Evolutionary conservation across 2,888 invertebrate species (phyloP), one percentile per base, ranked within the genome.

Genomic region (Eristalis intricaria): DNA sequence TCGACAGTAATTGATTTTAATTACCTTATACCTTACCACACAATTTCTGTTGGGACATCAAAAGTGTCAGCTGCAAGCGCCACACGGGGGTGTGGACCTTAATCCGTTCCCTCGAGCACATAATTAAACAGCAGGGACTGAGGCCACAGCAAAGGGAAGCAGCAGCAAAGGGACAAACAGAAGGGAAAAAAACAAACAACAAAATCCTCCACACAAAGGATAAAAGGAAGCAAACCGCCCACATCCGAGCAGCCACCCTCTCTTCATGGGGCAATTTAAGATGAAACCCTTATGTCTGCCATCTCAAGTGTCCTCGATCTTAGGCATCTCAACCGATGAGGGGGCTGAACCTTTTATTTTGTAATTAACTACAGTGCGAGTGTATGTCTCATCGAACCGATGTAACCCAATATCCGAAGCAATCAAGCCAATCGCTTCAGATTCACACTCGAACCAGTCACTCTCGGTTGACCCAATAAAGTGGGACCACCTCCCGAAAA

Each of bases 371-470:
- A 71, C 65, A 61, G 26, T 8, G 32, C 0, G 40, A 58, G 50
- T 58, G 50, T 63, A 22, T 35, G 13, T 35, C 8, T 35, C 35
- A 11, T 10, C 11, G 35, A 35, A 35, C 13, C 29, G 50, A 58
- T n/a, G 58, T 74, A 63, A 68, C 66, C 60, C 73, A 73, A 63
- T 74, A 79, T 75, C 70, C 38, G 19, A 69, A 74, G 78, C 84
- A 79, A 84, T 79, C 65, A 79, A 75, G 65, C 43, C 68, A 74
- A 84, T 78, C 73, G 64, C 73, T 68, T 84, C 40, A 77, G 69
- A 64, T 69, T 64, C 73, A 40, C 73, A 50, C 26, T 26, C 35
- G 38, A 65, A 61, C 29, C 40, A 65, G 32, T 13, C 13, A 19
- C 60, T 40, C 11, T 10, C 4, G 63, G 56, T 15, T 40, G 66